These are phyloP conservation scores for Drosophila merina DNA, from an alignment of 2,888 invertebrate genomes.

Conservation along the genomic window DNA sequence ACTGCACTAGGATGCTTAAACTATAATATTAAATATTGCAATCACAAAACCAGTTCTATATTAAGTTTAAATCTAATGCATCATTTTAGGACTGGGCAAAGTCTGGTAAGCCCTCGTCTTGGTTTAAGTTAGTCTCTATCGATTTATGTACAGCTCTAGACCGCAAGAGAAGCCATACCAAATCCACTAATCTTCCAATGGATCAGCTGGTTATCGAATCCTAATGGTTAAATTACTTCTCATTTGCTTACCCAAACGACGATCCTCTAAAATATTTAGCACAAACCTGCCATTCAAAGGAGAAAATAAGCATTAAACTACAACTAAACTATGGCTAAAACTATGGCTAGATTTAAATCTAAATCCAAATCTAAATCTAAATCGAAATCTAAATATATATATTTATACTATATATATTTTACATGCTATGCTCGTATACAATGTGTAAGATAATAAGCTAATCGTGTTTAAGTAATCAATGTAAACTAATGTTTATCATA, in stretches of 20 bases:
- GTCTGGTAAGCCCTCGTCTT: not conserved
- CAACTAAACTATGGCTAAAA: conserved; percentile 36
- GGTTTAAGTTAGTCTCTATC: conserved; percentile 33
- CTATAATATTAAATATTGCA: conserved; percentile 5
- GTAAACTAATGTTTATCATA: conserved; percentile 66
- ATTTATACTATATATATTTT: conserved; percentile 53
- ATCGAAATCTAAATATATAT: conserved; percentile 46
- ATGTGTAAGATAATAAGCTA: conserved; percentile 74
- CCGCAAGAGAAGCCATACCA: conserved; percentile 63
- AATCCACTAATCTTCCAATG: conserved; percentile 73
- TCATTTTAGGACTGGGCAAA: not conserved
- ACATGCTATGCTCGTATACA: conserved; percentile 69
- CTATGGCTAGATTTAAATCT: conserved; percentile 44
- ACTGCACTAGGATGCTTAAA: conserved; percentile 59
- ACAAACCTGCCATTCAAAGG: conserved; percentile 35
- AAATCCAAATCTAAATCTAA: conserved; percentile 47
- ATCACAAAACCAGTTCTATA: not conserved
- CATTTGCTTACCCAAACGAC: conserved; percentile 34
- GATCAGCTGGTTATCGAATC: conserved; percentile 35
- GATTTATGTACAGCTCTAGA: conserved; percentile 46
- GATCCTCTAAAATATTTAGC: conserved; percentile 40
- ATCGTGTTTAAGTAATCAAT: conserved; percentile 55
- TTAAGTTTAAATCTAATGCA: conserved; percentile 2
- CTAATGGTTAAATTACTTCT: conserved; percentile 4
- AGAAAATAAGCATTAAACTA: conserved; percentile 13